These are phyloP conservation scores for Desoria tigrina DNA, from an alignment of 2,888 invertebrate genomes.

Conservation along the genomic window DNA sequence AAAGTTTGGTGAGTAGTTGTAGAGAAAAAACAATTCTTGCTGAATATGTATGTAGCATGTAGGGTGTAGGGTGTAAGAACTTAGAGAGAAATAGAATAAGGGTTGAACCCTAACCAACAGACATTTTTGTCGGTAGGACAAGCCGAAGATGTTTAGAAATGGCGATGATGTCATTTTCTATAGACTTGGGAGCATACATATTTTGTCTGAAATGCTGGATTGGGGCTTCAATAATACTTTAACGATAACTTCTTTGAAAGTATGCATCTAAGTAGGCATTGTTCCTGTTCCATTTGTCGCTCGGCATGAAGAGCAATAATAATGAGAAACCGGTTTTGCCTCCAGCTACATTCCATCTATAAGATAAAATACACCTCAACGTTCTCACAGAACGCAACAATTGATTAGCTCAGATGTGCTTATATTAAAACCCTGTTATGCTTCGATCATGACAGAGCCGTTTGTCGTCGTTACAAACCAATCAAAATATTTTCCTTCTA, in stretches of 20 bases:
- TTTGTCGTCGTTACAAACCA: background rate
- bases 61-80: too few species aligned
- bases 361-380: background rate
- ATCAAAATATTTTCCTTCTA: too few species aligned
- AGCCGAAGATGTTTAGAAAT: background rate
- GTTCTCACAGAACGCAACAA: background rate
- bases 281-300: too few species aligned
- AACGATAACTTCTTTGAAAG: too few species aligned
- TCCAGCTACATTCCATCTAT: conserved; percentile 4
- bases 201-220: too few species aligned
- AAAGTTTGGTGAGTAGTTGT: too few species aligned
- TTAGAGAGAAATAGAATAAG: background rate
- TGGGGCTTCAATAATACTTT: too few species aligned
- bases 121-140: conserved; percentile 6
- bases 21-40: too few species aligned
- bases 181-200: too few species aligned
- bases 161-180: background rate
- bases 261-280: too few species aligned
- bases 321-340: conserved; percentile 19
- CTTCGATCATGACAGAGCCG: background rate
- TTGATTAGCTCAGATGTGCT: conserved; percentile 3
- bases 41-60: too few species aligned
- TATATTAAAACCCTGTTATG: background rate
- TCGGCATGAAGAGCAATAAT: too few species aligned
- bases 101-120: conserved; percentile 2